Evolutionary conservation across 2,113 vertebrate genomes (phyloP), one percentile per base, ranked within the genome.

Genomic region (Falcunculus frontatus): DNA sequence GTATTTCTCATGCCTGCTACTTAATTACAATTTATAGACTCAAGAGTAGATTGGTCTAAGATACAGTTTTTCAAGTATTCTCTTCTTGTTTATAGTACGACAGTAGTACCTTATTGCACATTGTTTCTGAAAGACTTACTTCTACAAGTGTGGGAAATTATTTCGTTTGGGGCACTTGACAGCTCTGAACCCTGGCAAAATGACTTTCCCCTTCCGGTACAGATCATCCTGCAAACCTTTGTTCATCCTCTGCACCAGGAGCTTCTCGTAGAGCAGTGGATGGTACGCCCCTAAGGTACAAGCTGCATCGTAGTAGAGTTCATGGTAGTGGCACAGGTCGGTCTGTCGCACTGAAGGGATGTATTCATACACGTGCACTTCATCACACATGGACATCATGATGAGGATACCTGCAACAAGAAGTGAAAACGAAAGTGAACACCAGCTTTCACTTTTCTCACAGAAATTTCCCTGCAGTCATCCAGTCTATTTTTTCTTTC

Each of bases 271-370:
- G 27, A 99, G 98, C 91, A 99, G 98, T 0, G 99, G 99, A 70
- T 99, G 99, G 96, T 99, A 99, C 13, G 99, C 99, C 10, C 99
- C 99, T 50, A 99, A 97, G 8, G 99, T 99, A 95, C 99, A 99
- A 35, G 99, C 99, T 3, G 98, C 98, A 2, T 99, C 99, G 0
- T 99, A 99, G 95, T 99, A 99, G 30, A 98, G 98, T 97, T 99
- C 99, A 1, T 99, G 99, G 97, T 99, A 99, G 97, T 99, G 99
- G 95, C 99, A 99, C 3, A 99, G 98, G 93, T 99, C 99, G 0
- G 99, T 99, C 97, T 99, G 99, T 59, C 99, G 98, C 89, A 98
- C 93, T 4, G 99, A 99, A 9, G 99, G 99, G 95, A 99, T 98
- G 97, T 99, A 99, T 63, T 99, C 99, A 1, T 99, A 99, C 52